Evolutionary conservation across 1,140 invertebrate species (phyloP).

Genomic region (Neodiprion lecontei): DNA sequence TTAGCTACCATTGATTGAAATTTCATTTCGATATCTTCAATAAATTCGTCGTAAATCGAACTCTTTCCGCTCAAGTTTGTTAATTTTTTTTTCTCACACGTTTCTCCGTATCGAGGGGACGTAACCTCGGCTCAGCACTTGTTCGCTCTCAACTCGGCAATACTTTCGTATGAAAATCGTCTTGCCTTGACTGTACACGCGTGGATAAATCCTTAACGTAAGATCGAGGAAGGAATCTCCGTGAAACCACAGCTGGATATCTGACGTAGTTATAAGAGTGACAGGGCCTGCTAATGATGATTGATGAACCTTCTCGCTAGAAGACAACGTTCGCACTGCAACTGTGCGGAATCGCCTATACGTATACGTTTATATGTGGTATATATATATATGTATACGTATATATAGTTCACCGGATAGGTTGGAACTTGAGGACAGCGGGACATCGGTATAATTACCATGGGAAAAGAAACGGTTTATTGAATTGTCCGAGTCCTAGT

Average conservation of each 20-base stretch:
- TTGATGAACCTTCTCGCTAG: constrained; percentile 40
- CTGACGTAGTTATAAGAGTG: constrained; percentile 5
- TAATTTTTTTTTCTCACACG: too few relatives aligned
- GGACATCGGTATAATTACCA: not conserved
- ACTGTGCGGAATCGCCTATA: constrained; percentile 10
- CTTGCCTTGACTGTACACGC: too few relatives aligned
- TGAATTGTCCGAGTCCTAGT: constrained; percentile 8
- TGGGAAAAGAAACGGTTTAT: constrained; percentile 9
- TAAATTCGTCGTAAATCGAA: too few relatives aligned
- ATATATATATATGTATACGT: not conserved
- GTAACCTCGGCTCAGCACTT: too few relatives aligned
- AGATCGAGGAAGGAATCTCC: not conserved
- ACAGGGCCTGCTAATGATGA: constrained; percentile 41
- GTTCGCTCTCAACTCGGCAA: too few relatives aligned
- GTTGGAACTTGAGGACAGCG: not conserved
- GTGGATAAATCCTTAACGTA: too few relatives aligned
- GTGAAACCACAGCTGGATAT: not conserved
- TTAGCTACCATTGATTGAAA: too few relatives aligned
- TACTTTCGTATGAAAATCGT: too few relatives aligned
- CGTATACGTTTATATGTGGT: too few relatives aligned
- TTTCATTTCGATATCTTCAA: too few relatives aligned
- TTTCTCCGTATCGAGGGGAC: too few relatives aligned
- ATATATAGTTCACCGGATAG: not conserved
- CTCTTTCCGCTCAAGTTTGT: too few relatives aligned
- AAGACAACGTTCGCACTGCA: constrained; percentile 16